Percentiles rank a stretch among this genome's conserved stretches.
phyloP scores from a whole-genome alignment of 2,797 vertebrate genomes.

The Euphonia xanthogaster region DNA sequence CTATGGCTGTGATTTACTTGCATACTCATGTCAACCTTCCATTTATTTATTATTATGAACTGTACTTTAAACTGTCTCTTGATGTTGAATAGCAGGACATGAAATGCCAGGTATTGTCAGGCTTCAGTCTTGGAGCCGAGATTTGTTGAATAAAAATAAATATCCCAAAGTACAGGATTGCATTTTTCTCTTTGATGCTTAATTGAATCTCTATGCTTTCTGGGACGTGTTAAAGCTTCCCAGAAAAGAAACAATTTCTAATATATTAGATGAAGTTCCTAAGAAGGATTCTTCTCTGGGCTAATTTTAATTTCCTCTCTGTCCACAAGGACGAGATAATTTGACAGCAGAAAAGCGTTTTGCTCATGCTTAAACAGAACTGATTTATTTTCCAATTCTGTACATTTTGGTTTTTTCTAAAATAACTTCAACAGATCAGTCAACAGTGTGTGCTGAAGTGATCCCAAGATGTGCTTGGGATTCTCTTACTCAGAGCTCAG shows the following conservation, averaged over 20 bases:
- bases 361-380: conserved; percentile 46
- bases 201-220: conserved; percentile 70
- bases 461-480: conserved; percentile 6
- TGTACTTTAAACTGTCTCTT: conserved; percentile 47
- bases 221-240: conserved; percentile 51
- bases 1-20: conserved; percentile 3
- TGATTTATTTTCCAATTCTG: conserved; percentile 51
- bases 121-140: conserved; percentile 10
- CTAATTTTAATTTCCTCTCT: conserved; percentile 59
- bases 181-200: conserved; percentile 64
- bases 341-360: conserved; percentile 50
- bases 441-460: conserved; percentile 26
- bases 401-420: conserved; percentile 41
- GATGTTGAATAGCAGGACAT: conserved; percentile 20
- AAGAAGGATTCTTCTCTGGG: conserved; percentile 22
- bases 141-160: conserved; percentile 67
- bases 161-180: conserved; percentile 12
- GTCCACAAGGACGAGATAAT: conserved; percentile 54
- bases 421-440: conserved; percentile 55
- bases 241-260: conserved; percentile 53
- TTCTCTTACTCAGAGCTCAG: neutral
- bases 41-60: conserved; percentile 66
- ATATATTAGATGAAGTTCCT: conserved; percentile 50
- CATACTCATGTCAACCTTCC: neutral
- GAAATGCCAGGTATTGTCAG: conserved; percentile 56